Evolutionary conservation across 1,140 invertebrate genomes (phyloP).

Genomic region (Acyrthosiphon pisum): DNA sequence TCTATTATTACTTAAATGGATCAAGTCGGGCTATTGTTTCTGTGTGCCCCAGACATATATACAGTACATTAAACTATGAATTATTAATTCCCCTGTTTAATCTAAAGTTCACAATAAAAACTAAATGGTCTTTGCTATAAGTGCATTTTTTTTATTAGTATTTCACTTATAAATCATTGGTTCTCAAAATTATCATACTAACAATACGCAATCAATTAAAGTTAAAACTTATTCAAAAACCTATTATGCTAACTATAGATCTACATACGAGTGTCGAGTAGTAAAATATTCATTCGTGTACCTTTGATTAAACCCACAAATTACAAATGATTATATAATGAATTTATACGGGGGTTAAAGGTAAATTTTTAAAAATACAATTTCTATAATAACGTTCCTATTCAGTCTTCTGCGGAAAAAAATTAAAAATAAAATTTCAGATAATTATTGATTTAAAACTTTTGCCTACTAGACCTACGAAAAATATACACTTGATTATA

Average conservation of each 20-base stretch:
- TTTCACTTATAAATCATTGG: background rate
- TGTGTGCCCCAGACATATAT: background rate
- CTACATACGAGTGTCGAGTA: background rate
- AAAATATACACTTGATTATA: background rate
- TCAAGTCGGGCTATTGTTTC: background rate
- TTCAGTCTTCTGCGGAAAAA: background rate
- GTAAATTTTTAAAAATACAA: background rate
- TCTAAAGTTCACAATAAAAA: background rate
- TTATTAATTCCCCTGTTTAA: background rate
- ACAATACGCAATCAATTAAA: background rate
- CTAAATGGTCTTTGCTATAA: background rate
- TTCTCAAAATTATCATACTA: background rate
- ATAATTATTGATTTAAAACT: too few relatives aligned
- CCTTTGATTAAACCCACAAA: background rate
- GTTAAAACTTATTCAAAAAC: background rate
- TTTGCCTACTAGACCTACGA: background rate
- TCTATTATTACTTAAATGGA: constrained; percentile 8
- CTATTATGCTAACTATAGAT: background rate
- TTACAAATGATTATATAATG: background rate
- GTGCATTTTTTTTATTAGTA: background rate
- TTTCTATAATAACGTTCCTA: background rate
- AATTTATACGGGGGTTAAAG: background rate
- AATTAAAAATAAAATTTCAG: background rate
- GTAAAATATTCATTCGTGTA: background rate
- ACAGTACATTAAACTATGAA: background rate